Base-by-base conservation (phyloP, 2,888 invertebrate genomes). In the Embidobia sp. region DNA sequence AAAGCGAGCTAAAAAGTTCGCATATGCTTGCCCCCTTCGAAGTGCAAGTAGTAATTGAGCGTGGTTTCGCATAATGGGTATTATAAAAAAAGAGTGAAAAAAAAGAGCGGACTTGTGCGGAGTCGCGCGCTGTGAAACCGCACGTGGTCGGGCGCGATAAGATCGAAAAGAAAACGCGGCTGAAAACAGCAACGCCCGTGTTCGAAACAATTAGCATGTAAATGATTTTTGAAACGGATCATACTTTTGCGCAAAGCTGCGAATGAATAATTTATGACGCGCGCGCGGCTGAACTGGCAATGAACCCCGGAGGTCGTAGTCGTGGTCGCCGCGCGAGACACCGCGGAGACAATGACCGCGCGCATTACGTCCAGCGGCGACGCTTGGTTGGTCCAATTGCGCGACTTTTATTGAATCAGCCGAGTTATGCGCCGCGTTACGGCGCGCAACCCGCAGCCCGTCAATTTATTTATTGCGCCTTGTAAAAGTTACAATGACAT, bases 291-390 rank as follows among this genome's bases (percentile, higher is more conserved):
- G n/a, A 57, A 19, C 33, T 61, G 46, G 35, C 59, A 61, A 61
- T 61, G 59, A 61, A 40, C 49, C 51, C 6, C n/a, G n/a, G 49
- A 64, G 64, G 51, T 64, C 64, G 48, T 42, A 64, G 40, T 64
- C 40, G 59, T 22, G 46, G 48, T 49, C 18, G 59, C 2, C 35
- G 51, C 42, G 33, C 49, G 51, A 51, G 64, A 64, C 51, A 64
- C 29, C 27, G 16, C 40, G 49, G 51, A 64, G 64, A 64, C 64
- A 64, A 64, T 51, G 64, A 64, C 49, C 49, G 66, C 53, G 44
- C 33, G 13, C 15, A n/a, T 16, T 8, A 22, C 13, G 46, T 33
- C 44, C 31, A 10, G 4, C 19, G 29, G 13, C 42, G 57, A 29
- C 57, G 27, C 13, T 19, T 18, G 10, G 35, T 16, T 18, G 66